Base-by-base conservation (phyloP, 2,888 invertebrate genomes). In the Euspilapteryx auroguttella region DNA sequence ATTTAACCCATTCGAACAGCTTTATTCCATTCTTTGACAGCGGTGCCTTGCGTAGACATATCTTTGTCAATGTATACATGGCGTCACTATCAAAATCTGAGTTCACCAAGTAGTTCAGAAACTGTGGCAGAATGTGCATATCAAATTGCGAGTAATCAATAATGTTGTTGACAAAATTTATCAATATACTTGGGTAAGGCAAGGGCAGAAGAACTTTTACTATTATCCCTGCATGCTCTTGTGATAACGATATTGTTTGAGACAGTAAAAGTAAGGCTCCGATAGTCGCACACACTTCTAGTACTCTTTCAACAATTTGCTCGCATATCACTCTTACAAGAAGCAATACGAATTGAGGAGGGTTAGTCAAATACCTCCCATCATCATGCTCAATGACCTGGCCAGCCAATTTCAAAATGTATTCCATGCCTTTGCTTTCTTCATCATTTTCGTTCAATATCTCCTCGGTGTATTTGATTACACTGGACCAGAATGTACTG, bases 181-280 rank as follows among this genome's bases (percentile, higher is more conserved):
- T 75, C 17, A 85, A 66, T 11, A 86, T 71, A 17, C 65, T 57
- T 25, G 78, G 71, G 30, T 81, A 68, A 6, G 78, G 65, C 8
- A 85, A 50, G 8, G 71, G 69, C 15, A 89, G 50, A 13, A 85
- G 61, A 36, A 83, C 84, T 42, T 81, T 78, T 1, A 85, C 78
- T 29, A 90, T 62, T n/a, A 80, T 76, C 20, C 84, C 83, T 0
- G 87, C 82, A 47, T 85, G 82, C 47, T 90, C 83, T 57, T 90
- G 90, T 2, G 82, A 79, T 8, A 91, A 55, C 28, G 80, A 80
- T 0, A 86, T 58, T 38, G 81, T 79, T 6, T 77, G 64, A 0
- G 86, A 82, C 1, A 81, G 51, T 2, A 87, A 55, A 30, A 87
- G 47, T 12, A 80, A 47, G 4, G 82, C 79, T 1, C 80, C 75